Evolutionary conservation across 2,113 vertebrate species (phyloP), one percentile per base, ranked within the genome.

Genomic region (Mus pahari): DNA sequence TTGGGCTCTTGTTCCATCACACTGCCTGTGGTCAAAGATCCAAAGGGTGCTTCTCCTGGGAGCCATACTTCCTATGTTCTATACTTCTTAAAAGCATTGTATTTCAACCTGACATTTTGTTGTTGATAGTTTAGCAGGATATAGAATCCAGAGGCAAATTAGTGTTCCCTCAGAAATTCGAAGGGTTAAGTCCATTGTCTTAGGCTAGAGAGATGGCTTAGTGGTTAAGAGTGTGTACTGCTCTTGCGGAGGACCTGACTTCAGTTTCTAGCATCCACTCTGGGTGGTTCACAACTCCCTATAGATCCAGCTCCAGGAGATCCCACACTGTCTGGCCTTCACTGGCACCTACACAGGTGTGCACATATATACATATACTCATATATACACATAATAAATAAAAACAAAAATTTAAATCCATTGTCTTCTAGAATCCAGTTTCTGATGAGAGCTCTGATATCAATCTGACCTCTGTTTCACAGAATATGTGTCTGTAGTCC

Each of bases 71-170:
- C 20, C 45, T 81, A 45, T 42, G 70, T n/a, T 84, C 45, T 81
- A 28, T 53, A 75, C 94, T 93, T 89, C 26, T 74, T 74, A 20
- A 94, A 83, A 84, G 45, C n/a, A 42, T 26, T 91, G 68, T 74
- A 74, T 64, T 64, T 86, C 28, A 55, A 53, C 53, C 66, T 84
- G 53, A 92, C 4, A 60, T 84, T 73, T 77, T 68, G 12, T 14
- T 24, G 36, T 39, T 55, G 48, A 58, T 31, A 91, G 83, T 64
- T 89, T 66, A 89, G n/a, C 68, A 86, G 45, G 33, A 71, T 77
- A 86, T 50, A 82, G 53, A 96, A 91, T 83, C 83, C 82, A 83
- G 33, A 55, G 48, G 73, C 16, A 55, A 92, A 89, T 89, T 89
- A n/a, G 26, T 66, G 39, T 91, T 89, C n/a, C 78, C 36, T 93